Conservation (phyloP, 2,888 invertebrate genomes). For the Drosophila cyrtoloma region DNA sequence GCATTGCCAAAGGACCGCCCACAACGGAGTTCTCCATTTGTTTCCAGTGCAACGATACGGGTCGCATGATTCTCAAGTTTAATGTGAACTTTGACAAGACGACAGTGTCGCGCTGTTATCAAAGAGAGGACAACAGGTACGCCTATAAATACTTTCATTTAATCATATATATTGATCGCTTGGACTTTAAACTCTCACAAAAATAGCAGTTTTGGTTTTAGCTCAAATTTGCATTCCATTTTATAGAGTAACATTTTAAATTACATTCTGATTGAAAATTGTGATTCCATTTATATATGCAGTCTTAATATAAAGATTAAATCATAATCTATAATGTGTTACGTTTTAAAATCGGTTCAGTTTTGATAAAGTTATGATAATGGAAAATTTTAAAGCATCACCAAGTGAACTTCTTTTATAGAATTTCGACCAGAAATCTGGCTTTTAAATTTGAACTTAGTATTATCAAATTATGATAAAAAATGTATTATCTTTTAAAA, state of each 20-base stretch:
- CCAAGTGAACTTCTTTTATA: not conserved
- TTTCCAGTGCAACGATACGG: constrained; percentile 84
- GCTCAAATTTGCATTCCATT: not conserved
- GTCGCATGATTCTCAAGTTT: constrained; percentile 83
- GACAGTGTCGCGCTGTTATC: constrained; percentile 82
- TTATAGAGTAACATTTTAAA: not conserved
- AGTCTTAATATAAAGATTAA: not conserved
- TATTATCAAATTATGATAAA: no score
- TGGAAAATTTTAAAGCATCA: not conserved
- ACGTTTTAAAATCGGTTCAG: not conserved
- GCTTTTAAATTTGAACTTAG: no score
- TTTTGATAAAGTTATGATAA: not conserved
- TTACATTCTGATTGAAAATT: not conserved
- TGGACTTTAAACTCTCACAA: not conserved
- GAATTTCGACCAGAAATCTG: no score
- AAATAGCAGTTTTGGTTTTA: not conserved
- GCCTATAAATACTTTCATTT: not conserved
- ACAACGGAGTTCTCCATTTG: constrained; percentile 84
- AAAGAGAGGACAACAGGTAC: constrained; percentile 83
- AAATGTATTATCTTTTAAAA: no score
- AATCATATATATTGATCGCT: not conserved
- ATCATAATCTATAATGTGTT: not conserved
- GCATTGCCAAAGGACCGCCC: constrained; percentile 83
- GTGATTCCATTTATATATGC: no score
- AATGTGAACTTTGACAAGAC: constrained; percentile 82